Conservation (phyloP, 2,113 vertebrate genomes). For the Malaclemys terrapin region DNA sequence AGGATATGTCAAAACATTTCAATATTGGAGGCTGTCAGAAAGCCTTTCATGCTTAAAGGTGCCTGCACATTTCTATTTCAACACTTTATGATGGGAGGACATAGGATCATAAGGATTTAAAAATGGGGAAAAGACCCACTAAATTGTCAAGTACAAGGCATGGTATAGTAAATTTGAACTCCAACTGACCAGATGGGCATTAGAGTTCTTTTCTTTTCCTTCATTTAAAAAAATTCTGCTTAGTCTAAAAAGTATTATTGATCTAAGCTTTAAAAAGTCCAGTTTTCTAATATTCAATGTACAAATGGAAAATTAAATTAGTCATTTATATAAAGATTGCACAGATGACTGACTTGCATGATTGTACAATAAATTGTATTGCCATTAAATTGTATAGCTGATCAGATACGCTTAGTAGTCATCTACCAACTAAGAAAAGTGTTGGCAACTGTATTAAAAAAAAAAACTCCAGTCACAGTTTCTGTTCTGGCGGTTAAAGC, state of each 20-base stretch:
- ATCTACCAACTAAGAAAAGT: not conserved
- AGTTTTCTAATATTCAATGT: not conserved
- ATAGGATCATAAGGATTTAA: not conserved
- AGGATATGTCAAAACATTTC: not conserved
- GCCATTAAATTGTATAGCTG: not conserved
- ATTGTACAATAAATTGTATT: not conserved
- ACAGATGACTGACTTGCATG: not conserved
- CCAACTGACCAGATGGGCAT: not conserved
- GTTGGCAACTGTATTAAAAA: not conserved
- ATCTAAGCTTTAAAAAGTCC: not conserved
- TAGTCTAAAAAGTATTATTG: not conserved
- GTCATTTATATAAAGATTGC: not conserved
- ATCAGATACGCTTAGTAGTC: not conserved
- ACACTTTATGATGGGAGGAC: not conserved
- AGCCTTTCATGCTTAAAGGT: not conserved
- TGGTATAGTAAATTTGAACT: not conserved
- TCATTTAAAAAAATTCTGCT: not conserved
- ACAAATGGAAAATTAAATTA: not conserved
- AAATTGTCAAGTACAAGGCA: conserved; percentile 5
- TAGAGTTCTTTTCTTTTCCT: not conserved
- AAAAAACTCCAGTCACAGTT: not conserved
- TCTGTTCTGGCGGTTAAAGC: not conserved
- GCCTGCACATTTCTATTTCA: not conserved
- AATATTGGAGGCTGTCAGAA: not conserved
- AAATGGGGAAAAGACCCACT: not conserved